Evolutionary conservation across 2,797 vertebrate species (phyloP).

Genomic region (Acanthurus lineatus): DNA sequence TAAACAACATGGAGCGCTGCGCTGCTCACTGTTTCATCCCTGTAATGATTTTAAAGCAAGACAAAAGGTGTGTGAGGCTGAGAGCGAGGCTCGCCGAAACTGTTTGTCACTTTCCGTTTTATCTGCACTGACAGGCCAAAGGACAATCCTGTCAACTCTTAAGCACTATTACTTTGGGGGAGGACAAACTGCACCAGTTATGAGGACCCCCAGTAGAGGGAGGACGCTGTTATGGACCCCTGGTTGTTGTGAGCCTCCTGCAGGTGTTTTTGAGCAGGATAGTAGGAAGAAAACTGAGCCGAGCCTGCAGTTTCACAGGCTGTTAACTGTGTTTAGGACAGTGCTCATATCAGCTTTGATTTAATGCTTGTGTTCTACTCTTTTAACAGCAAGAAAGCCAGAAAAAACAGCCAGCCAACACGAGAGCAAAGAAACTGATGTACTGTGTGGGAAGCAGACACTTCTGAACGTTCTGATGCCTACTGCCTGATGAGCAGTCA

Average conservation of each 20-base stretch:
- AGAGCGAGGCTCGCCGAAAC: background rate
- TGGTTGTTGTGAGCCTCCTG: constrained; percentile 45
- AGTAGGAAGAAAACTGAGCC: constrained; percentile 7
- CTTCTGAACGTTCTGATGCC: constrained; percentile 44
- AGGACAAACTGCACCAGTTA: constrained; percentile 48
- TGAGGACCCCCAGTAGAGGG: constrained; percentile 42
- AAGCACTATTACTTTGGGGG: constrained; percentile 57
- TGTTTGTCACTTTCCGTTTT: constrained; percentile 50
- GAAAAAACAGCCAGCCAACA: constrained; percentile 23
- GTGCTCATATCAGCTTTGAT: constrained; percentile 55
- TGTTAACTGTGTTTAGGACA: constrained; percentile 57
- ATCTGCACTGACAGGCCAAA: constrained; percentile 61
- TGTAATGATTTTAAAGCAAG: constrained; percentile 13
- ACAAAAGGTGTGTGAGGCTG: background rate
- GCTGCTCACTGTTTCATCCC: background rate
- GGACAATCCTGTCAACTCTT: constrained; percentile 68
- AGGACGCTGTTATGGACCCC: constrained; percentile 32
- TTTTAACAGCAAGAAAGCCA: constrained; percentile 44
- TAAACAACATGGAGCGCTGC: background rate
- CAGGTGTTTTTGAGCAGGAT: constrained; percentile 30
- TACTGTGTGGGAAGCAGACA: constrained; percentile 58
- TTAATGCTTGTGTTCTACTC: constrained; percentile 47
- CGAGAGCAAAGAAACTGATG: constrained; percentile 24
- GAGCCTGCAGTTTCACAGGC: constrained; percentile 59
- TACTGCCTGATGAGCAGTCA: constrained; percentile 27